Conservation (phyloP, 1,140 invertebrate genomes). For the Cydia splendana region DNA sequence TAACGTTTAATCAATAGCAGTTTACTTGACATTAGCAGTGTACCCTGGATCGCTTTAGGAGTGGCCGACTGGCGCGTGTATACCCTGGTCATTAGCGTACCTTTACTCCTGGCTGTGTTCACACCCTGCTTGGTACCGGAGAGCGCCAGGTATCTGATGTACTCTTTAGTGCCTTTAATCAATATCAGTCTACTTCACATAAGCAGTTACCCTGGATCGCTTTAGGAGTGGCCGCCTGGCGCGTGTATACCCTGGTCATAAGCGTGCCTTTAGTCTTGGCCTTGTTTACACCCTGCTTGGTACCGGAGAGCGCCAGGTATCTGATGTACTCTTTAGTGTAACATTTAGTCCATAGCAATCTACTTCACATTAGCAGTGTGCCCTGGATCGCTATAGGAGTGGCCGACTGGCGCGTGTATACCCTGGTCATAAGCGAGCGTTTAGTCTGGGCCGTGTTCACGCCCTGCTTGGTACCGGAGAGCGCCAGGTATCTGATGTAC, state of each 20-base stretch:
- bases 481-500: constrained; percentile 81
- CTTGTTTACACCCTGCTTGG: constrained; percentile 86
- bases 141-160: constrained; percentile 83
- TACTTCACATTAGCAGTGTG: constrained; percentile 91
- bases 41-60: constrained; percentile 89
- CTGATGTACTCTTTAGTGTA: too few relatives aligned
- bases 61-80: constrained; percentile 88
- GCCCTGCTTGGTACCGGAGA: constrained; percentile 89
- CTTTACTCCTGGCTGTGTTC: constrained; percentile 83
- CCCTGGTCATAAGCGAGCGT: constrained; percentile 86
- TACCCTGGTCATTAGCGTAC: constrained; percentile 86
- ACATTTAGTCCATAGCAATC: constrained; percentile 86
- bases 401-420: constrained; percentile 87
- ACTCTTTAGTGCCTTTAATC: too few relatives aligned
- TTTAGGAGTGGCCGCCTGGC: constrained; percentile 87
- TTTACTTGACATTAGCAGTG: constrained; percentile 92
- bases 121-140: constrained; percentile 90
- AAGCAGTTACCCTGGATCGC: too few relatives aligned
- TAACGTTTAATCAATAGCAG: constrained; percentile 83
- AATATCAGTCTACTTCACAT: too few relatives aligned
- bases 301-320: constrained; percentile 91
- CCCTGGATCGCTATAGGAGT: constrained; percentile 88
- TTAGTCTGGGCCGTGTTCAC: constrained; percentile 84
- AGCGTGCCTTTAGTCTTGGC: constrained; percentile 86
- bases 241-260: constrained; percentile 85